A percentile compares a stretch with the other conserved stretches of the same genome.
phyloP scores from a whole-genome alignment of 2,888 invertebrate species.

The Heteromyza rotundicornis region DNA sequence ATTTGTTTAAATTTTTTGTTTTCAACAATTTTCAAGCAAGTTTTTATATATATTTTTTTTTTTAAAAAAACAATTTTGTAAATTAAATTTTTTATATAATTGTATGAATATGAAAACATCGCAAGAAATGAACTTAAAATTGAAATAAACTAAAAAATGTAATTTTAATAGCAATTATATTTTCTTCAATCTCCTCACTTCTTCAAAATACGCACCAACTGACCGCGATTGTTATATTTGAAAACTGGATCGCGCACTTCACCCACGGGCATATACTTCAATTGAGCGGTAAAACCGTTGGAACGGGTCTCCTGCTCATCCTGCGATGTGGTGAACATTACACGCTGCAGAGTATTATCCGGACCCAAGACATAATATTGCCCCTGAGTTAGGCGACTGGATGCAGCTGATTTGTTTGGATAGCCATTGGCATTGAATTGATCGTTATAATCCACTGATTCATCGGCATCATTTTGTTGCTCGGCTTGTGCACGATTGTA shows the following conservation, averaged over 20 bases:
- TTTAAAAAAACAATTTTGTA: no score
- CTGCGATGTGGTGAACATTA: slow-evolving; percentile 55
- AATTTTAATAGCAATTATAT: no score
- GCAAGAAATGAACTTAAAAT: no score
- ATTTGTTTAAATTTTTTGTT: no score
- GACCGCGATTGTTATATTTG: slow-evolving; percentile 57
- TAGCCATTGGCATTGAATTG: slow-evolving; percentile 8
- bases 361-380: slow-evolving; percentile 61
- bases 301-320: slow-evolving; percentile 45
- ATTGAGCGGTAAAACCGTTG: slow-evolving; percentile 59
- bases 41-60: no score
- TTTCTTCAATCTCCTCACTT: no score
- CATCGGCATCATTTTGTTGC: slow-evolving; percentile 1
- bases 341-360: slow-evolving; percentile 59
- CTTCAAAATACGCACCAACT: slow-evolving; percentile 56
- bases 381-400: slow-evolving; percentile 41
- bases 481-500: slow-evolving; percentile 31
- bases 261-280: slow-evolving; percentile 59
- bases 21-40: no score
- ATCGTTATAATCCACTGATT: not conserved
- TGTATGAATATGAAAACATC: no score
- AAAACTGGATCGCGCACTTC: slow-evolving; percentile 61
- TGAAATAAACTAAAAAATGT: no score
- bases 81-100: no score
- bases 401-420: slow-evolving; percentile 9